Evolutionary conservation across 2,113 vertebrate species (phyloP), one percentile per base, ranked within the genome.

Genomic region (Chaetorhynchus papuensis): DNA sequence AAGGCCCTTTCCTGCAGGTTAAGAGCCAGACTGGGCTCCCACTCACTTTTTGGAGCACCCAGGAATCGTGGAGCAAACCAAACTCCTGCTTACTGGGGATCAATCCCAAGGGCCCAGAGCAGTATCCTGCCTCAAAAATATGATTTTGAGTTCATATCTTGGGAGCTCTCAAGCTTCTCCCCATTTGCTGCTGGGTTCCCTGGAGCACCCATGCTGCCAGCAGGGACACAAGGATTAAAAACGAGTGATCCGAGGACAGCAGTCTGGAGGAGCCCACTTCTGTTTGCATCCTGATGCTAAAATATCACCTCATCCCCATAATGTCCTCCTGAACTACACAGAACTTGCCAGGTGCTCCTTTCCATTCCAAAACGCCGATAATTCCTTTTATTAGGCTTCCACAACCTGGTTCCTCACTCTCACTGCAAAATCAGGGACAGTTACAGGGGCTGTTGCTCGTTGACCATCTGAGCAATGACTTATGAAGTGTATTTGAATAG

Each of bases 381-480:
- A 90, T 93, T 89, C 78, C 92, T 52, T 90, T 80, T 52, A 92
- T 93, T 80, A 49, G 52, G 85, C 47, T 82, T 78, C 88, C 76
- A 86, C 94, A 93, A 71, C 79, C 84, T 6, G 65, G 81, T 57
- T 37, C 12, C 65, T 93, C 7, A 1, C 76, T 78, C 82, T 79
- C 35, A 2, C 42, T 64, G 94, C 68, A 26, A 13, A 66, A 54
- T 45, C 66, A 77, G 88, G 85, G 35, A 3, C 1, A 56, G 85
- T 86, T 90, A 64, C 10, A 12, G 85, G 3, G 60, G 56, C 72
- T 53, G 76, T 0, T 81, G 85, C 92, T 24, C 94, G 75, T 64
- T 65, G 93, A 96, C 96, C 96, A 97, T 95, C 96, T 96, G 96
- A 96, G 83, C 96, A 35, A n/a, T 22, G 71, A 37, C 83, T 93